Evolutionary conservation across 2,888 invertebrate species (phyloP).

Genomic region (Stenoptilia bipunctidactyla): DNA sequence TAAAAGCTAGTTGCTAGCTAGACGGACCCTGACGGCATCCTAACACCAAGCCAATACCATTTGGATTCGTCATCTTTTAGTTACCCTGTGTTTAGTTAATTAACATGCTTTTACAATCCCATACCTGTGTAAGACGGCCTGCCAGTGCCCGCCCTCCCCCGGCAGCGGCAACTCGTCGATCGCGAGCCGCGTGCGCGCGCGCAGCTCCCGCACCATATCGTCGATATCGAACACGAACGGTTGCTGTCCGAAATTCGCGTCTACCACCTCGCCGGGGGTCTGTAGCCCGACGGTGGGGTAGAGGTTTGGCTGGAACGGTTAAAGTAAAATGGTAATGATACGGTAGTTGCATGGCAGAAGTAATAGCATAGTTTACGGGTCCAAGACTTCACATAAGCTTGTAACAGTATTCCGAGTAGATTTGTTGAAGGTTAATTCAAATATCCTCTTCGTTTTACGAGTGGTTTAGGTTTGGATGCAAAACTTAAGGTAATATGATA

Average conservation of each 20-base stretch:
- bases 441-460: too few species aligned
- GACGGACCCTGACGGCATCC: too few species aligned
- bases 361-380: background rate
- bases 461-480: too few species aligned
- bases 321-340: background rate
- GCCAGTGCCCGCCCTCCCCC: conserved; percentile 92
- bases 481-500: too few species aligned
- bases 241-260: conserved; percentile 98
- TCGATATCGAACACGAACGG: conserved; percentile 98
- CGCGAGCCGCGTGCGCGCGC: conserved; percentile 83
- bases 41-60: too few species aligned
- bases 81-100: too few species aligned
- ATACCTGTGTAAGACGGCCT: conserved; percentile 93
- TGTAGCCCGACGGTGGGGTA: conserved; percentile 99
- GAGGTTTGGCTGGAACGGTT: conserved; percentile 80
- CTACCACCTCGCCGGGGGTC: conserved; percentile 97
- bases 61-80: too few species aligned
- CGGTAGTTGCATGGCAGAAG: background rate
- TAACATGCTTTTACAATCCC: too few species aligned
- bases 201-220: conserved; percentile 94
- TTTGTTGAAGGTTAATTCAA: too few species aligned
- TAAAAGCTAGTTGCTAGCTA: too few species aligned
- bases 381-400: too few species aligned
- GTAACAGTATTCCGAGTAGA: too few species aligned
- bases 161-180: conserved; percentile 91